Evolutionary conservation across 2,797 vertebrate species (phyloP).

Genomic region (Urophycis tenuis): DNA sequence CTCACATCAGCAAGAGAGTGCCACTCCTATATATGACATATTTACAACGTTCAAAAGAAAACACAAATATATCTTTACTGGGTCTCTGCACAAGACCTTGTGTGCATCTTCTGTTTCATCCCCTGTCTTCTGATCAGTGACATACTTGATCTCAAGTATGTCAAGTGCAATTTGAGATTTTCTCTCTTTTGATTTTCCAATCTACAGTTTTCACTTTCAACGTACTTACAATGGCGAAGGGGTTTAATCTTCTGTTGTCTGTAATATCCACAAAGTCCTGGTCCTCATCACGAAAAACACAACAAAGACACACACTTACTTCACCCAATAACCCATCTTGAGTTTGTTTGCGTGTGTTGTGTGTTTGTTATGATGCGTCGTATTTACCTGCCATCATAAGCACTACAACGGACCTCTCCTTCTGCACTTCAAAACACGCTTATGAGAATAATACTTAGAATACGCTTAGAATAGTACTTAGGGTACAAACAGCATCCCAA

Average conservation of each 20-base stretch:
- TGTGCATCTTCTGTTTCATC: background rate
- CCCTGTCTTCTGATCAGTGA: background rate
- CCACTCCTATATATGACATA: background rate
- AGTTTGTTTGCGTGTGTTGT: too few species aligned
- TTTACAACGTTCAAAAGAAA: background rate
- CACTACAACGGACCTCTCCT: background rate
- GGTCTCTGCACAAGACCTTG: background rate
- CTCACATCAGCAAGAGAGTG: background rate
- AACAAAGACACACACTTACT: background rate
- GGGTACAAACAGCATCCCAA: background rate
- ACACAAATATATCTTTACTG: background rate
- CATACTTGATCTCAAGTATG: background rate
- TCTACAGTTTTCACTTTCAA: background rate
- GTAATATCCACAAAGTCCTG: too few species aligned
- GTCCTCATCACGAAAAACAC: background rate
- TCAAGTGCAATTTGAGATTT: background rate
- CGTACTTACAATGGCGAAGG: too few species aligned
- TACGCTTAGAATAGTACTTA: background rate
- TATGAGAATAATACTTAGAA: background rate
- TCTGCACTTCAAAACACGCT: background rate
- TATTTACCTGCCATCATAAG: too few species aligned
- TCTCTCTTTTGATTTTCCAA: background rate
- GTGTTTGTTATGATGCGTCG: too few species aligned
- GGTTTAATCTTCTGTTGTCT: background rate
- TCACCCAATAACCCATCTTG: too few species aligned